Evolutionary conservation across 2,797 vertebrate genomes (phyloP), one percentile per base, ranked within the genome.

Genomic region (Lithobates pipiens): DNA sequence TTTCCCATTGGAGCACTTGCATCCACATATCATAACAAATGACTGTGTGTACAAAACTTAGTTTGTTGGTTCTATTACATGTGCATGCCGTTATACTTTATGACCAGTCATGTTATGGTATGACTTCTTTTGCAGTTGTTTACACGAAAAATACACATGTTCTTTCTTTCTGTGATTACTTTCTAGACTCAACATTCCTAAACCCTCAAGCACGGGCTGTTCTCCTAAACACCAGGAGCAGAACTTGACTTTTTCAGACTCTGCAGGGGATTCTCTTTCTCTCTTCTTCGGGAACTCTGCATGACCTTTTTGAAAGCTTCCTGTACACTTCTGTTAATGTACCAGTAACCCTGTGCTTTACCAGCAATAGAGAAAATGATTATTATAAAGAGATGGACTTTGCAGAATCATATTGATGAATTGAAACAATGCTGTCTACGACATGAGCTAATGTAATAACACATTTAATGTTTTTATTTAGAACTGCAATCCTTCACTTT

Each of bases 181-280:
- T 78, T 83, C 54, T 77, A 87, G 85, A 87, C 76, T 83, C 85
- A 57, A 69, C 85, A 79, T 29, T 73, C 80, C 85, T 87, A 87
- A 83, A 80, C 70, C 57, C 61, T 82, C 78, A 67, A 82, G 85
- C 72, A 86, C n/a, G 80, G 76, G 46, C 68, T 44, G 46, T 83
- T 67, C 73, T 77, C 25, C 73, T 86, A 46, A 65, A 36, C 80
- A 77, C 71, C 80, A 15, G 46, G 72, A 44, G 36, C 85, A 82
- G 65, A 77, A 72, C 50, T 44, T 76, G 78, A 46, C 73, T 86
- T 69, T 82, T 73, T 77, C 39, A 82, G 84, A 75, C 42, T 65
- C 76, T 78, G 34, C 83, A 85, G 84, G 70, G 84, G 61, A 69
- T 75, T 80, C 32, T 83, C 57, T 46, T 74, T 21, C 68, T 54